Evolutionary conservation across 1,140 invertebrate genomes (phyloP).

Genomic region (Trichonephila clavipes): DNA sequence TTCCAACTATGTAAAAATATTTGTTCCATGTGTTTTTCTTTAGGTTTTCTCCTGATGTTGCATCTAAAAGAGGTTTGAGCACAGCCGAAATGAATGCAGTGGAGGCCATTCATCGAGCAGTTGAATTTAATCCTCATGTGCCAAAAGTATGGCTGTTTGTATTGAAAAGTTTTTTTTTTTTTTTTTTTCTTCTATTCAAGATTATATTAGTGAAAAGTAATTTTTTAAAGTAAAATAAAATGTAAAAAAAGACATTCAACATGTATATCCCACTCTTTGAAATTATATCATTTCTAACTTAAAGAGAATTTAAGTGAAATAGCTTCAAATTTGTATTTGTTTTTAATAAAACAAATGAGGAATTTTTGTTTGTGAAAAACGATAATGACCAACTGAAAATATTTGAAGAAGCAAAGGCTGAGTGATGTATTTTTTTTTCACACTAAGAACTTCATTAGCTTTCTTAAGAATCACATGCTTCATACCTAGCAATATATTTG

Average conservation of each 20-base stretch:
- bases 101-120: conserved; percentile 97
- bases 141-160: conserved; percentile 86
- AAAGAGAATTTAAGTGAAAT: too few relatives aligned
- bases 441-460: too few relatives aligned
- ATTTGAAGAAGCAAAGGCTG: too few relatives aligned
- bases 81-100: conserved; percentile 96
- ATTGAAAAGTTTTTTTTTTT: too few relatives aligned
- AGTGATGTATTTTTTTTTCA: too few relatives aligned
- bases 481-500: too few relatives aligned
- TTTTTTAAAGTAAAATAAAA: neutral
- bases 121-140: conserved; percentile 99
- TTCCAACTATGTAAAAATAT: conserved; percentile 35
- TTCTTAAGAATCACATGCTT: too few relatives aligned
- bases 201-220: neutral
- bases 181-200: too few relatives aligned
- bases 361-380: too few relatives aligned
- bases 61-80: conserved; percentile 92
- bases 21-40: neutral
- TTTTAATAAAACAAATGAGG: too few relatives aligned
- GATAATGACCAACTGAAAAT: neutral
- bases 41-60: conserved; percentile 90
- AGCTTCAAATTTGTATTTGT: too few relatives aligned
- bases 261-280: neutral
- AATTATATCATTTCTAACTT: too few relatives aligned
- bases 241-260: neutral